phyloP scores from a whole-genome alignment of 2,797 vertebrate genomes.

The Syngnathus rostellatus region DNA sequence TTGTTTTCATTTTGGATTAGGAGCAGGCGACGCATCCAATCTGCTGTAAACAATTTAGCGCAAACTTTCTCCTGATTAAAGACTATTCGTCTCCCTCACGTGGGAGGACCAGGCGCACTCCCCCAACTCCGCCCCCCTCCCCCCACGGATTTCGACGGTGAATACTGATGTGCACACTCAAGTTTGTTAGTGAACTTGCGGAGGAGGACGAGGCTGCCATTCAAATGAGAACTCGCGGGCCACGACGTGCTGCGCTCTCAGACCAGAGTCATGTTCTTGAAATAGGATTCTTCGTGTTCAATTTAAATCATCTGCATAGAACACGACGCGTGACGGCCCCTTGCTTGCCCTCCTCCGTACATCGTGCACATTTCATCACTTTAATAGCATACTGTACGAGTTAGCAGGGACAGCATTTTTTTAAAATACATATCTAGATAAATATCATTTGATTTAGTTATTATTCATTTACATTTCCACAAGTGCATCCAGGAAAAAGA shows the following conservation, averaged over 20 bases:
- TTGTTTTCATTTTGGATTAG: slow-evolving; percentile 5
- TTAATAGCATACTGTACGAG: too few relatives aligned
- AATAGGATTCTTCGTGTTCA: neutral
- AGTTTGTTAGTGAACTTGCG: neutral
- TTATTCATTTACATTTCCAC: too few relatives aligned
- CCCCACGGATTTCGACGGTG: neutral
- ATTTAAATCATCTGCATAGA: neutral
- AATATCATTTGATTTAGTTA: too few relatives aligned
- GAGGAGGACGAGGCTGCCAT: neutral
- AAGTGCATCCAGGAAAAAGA: too few relatives aligned
- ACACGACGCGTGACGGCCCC: too few relatives aligned
- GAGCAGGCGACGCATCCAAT: slow-evolving; percentile 1
- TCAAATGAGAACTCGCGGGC: neutral
- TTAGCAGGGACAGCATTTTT: too few relatives aligned
- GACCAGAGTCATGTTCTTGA: neutral
- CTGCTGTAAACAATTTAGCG: neutral
- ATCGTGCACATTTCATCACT: too few relatives aligned
- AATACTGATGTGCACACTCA: neutral
- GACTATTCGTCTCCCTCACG: neutral
- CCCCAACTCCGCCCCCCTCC: neutral
- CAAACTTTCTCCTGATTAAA: slow-evolving; percentile 5
- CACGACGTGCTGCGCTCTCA: neutral
- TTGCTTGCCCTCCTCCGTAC: too few relatives aligned
- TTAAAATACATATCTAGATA: too few relatives aligned
- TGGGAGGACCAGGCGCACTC: neutral